Base-by-base conservation (phyloP, 2,113 vertebrate species). In the Crotophaga sulcirostris region DNA sequence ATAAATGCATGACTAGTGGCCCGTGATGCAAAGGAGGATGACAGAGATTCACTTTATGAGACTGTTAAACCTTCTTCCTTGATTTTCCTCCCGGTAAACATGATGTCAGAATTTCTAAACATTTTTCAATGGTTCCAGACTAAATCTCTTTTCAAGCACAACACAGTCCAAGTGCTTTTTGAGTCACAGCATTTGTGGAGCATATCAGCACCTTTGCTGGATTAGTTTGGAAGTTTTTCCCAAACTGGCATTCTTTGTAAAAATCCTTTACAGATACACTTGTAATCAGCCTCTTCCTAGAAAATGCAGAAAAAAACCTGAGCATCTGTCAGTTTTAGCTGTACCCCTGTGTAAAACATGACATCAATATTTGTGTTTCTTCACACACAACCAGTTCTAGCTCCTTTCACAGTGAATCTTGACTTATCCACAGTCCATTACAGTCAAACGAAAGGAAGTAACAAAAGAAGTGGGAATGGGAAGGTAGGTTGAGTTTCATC, bases 211-310 rank as follows among this genome's bases (percentile, higher is more conserved):
- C 23, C 64, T 86, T 9, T 2, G 8, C 51, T 86, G 72, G 75
- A 84, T 94, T 83, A 77, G 51, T 90, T 80, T 80, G 56, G 34
- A 93, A 86, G 55, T 31, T 73, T 94, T 94, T 88, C 75, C 23
- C 59, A 93, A 94, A 80, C 24, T 6, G 9, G 0, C 44, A 76
- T 33, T 45, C 24, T 84, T 84, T 40, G 10, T 44, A 81, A 81
- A 90, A 96, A 81, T 64, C 42, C 16, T 87, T 80, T 52, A 26
- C 25, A 92, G 44, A 59, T 67, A 60, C 18, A 34, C 9, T 66
- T 69, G 38, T 94, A 83, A 94, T 74, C 73, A 74, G 10, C 5
- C 16, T 70, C 55, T 74, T 89, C 51, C 12, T 63, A 59, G 29
- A 8, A 95, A 89, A 89, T 52, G 26, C 56, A n/a, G 52, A 88